These are phyloP conservation scores for Penaeus japonicus DNA, from an alignment of 1,140 invertebrate genomes.

Conservation along the genomic window DNA sequence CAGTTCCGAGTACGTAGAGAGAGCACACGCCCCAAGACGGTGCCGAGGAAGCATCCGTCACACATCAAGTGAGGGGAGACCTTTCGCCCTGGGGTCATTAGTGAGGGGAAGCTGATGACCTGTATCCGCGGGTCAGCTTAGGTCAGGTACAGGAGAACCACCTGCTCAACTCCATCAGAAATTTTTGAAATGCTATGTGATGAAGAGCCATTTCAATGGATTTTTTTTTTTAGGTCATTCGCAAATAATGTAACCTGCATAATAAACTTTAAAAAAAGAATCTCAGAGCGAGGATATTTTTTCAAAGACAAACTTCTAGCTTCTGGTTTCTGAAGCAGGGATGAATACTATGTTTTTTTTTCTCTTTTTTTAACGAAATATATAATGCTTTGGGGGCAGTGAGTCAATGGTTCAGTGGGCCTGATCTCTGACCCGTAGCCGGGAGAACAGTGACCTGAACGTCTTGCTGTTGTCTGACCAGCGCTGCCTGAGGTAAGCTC, in stretches of 20 bases:
- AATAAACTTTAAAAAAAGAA: too few relatives aligned
- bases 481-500: slow-evolving; percentile 37
- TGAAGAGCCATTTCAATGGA: too few relatives aligned
- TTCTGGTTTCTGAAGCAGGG: too few relatives aligned
- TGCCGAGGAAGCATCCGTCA: slow-evolving; percentile 6
- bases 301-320: too few relatives aligned
- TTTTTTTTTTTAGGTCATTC: too few relatives aligned
- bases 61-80: slow-evolving; percentile 36
- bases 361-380: not conserved
- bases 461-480: slow-evolving; percentile 43
- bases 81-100: slow-evolving; percentile 54
- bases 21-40: too few relatives aligned
- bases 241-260: too few relatives aligned
- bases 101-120: slow-evolving; percentile 55
- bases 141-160: slow-evolving; percentile 42
- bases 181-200: not conserved
- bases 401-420: slow-evolving; percentile 7
- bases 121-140: slow-evolving; percentile 40
- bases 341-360: too few relatives aligned
- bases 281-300: too few relatives aligned
- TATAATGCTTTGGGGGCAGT: not conserved
- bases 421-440: slow-evolving; percentile 46
- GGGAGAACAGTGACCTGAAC: slow-evolving; percentile 53
- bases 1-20: too few relatives aligned
- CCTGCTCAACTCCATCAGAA: slow-evolving; percentile 3